Evolutionary conservation across 2,113 vertebrate species (phyloP).

Genomic region (Calypte anna): DNA sequence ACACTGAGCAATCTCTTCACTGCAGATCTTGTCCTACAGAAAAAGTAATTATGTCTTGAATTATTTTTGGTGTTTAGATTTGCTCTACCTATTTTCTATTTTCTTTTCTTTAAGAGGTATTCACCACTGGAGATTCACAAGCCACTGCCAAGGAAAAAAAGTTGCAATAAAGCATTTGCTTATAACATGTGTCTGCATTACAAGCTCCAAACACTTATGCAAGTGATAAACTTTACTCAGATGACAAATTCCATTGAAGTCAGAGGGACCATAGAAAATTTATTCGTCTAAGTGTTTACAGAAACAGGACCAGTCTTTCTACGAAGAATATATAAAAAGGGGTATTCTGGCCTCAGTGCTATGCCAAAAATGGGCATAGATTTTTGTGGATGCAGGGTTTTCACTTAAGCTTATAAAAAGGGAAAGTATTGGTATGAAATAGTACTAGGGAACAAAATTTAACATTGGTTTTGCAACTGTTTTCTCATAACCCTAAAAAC

Average conservation of each 20-base stretch:
- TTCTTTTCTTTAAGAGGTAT: not conserved
- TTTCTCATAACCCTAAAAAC: not conserved
- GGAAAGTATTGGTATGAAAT: not conserved
- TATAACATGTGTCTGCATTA: not conserved
- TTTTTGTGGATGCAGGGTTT: not conserved
- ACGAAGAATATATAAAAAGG: not conserved
- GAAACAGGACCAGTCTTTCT: not conserved
- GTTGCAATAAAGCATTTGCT: not conserved
- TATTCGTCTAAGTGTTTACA: not conserved
- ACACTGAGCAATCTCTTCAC: conserved; percentile 25
- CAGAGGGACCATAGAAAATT: not conserved
- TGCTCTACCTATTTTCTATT: conserved; percentile 11
- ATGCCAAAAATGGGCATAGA: not conserved
- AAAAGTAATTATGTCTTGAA: conserved; percentile 36
- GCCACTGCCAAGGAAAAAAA: not conserved
- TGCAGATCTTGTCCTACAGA: conserved; percentile 36
- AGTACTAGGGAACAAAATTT: not conserved
- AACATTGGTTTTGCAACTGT: not conserved
- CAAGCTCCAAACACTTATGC: not conserved
- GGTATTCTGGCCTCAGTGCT: not conserved
- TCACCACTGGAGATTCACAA: not conserved
- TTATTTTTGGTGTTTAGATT: conserved; percentile 19
- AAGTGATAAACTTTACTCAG: not conserved
- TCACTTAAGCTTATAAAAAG: not conserved
- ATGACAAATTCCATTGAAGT: conserved; percentile 4